Base-by-base conservation (phyloP, 2,113 vertebrate species). In the Pygoscelis adeliae region DNA sequence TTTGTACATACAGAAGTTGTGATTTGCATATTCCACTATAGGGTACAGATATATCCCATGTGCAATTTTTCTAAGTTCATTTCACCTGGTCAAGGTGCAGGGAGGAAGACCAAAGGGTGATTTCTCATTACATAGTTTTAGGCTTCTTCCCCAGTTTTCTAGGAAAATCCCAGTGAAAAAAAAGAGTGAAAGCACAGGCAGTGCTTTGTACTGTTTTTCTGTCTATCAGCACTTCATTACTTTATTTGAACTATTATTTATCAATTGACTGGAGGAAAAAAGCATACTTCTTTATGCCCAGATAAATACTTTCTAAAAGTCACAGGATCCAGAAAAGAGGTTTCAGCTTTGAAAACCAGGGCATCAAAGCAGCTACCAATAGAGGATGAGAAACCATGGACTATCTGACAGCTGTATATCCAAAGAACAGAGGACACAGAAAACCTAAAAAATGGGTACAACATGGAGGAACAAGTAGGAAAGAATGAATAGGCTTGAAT, bases 21-120 rank as follows among this genome's bases (percentile, higher is more conserved):
- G 13, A 74, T 30, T 62, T 1, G 1, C 6, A 11, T 49, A 44
- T 62, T 70, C 29, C 15, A 66, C 17, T 40, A 20, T 0, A 36
- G 10, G 13, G 10, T 61, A 56, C 5, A 5, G 12, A 36, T 13
- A 40, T 1, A 46, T 11, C 15, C 20, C 6, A 0, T 1, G 19
- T 18, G 15, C 11, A 53, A 15, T 50, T 65, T 63, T 34, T 40
- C 5, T 26, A 72, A 10, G 30, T 34, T 72, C 18, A 29, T 63
- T 91, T 89, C 44, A 77, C n/a, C 20, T 36, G 38, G 32, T 36
- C 38, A 63, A 69, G 44, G 4, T 63, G 19, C 19, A 77, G 36
- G 38, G 15, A 89, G 3, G 25, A 85, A 50, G 8, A 91, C 9
- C 20, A 86, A 67, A 86, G 22, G 29, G 50, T 73, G 10, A 0